A percentile compares a stretch with the other conserved stretches of the same genome.
Conservation (phyloP, 1,140 invertebrate genomes). For the Bombyx mandarina region DNA sequence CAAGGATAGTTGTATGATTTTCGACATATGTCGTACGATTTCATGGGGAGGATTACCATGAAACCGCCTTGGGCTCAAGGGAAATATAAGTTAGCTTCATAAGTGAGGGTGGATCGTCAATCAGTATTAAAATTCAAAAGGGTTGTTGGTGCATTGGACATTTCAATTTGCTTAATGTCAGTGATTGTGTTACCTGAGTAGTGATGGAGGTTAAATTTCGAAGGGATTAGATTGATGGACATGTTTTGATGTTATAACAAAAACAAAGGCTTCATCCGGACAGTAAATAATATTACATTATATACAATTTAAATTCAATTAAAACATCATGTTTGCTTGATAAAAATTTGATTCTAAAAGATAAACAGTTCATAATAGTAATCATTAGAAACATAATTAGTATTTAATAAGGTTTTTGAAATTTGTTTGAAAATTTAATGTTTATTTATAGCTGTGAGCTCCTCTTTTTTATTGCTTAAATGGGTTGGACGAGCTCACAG, state of each 20-base stretch:
- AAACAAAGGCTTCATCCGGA: no score
- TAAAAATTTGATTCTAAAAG: no score
- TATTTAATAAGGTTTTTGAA: no score
- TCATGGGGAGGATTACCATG: slow-evolving; percentile 33
- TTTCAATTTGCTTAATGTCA: slow-evolving; percentile 50
- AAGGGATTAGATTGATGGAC: slow-evolving; percentile 33
- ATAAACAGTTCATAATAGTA: no score
- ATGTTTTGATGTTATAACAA: background rate
- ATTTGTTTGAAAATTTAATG: no score
- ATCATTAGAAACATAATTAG: no score
- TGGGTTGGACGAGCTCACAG: no score
- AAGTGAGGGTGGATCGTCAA: slow-evolving; percentile 46
- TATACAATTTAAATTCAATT: no score
- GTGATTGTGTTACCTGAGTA: slow-evolving; percentile 10
- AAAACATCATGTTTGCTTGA: no score
- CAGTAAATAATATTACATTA: no score
- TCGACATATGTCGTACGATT: slow-evolving; percentile 22
- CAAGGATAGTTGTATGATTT: slow-evolving; percentile 13
- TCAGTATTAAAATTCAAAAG: slow-evolving; percentile 50
- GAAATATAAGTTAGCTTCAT: slow-evolving; percentile 48
- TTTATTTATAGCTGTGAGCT: no score
- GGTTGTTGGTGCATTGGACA: slow-evolving; percentile 26
- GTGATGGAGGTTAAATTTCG: slow-evolving; percentile 30
- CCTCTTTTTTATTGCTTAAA: no score
- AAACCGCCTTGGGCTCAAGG: slow-evolving; percentile 44